Conservation (phyloP, 2,888 invertebrate genomes). For the Plutella xylostella region DNA sequence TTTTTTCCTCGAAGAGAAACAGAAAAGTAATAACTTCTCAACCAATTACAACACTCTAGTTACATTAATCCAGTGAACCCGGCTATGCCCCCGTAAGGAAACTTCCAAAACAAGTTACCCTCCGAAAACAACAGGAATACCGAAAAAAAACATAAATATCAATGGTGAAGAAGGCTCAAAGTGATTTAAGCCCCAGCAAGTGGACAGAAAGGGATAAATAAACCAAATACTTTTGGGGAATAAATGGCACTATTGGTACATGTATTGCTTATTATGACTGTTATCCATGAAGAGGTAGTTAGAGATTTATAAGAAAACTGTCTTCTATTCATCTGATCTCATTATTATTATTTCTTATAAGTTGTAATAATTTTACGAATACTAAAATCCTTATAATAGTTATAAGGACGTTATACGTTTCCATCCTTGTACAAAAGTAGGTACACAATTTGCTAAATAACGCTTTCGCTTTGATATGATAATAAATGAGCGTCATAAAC, state of each 20-base stretch:
- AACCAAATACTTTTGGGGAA: too few species aligned
- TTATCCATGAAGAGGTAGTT: too few species aligned
- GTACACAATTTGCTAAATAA: slow-evolving; percentile 47
- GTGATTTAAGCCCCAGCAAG: slow-evolving; percentile 31
- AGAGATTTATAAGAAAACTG: too few species aligned
- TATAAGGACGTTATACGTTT: too few species aligned
- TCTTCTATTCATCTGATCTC: too few species aligned
- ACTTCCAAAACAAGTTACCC: slow-evolving; percentile 53
- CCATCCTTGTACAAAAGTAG: slow-evolving; percentile 45
- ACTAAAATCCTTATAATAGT: neutral
- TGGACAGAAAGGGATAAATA: slow-evolving; percentile 17
- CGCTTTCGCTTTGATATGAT: slow-evolving; percentile 61
- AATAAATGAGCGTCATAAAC: slow-evolving; percentile 64
- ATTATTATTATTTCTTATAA: neutral
- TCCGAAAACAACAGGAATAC: slow-evolving; percentile 33
- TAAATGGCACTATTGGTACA: too few species aligned
- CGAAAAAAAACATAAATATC: slow-evolving; percentile 59
- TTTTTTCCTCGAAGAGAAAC: slow-evolving; percentile 49
- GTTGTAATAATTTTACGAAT: neutral
- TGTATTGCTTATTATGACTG: too few species aligned
- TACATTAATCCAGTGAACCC: slow-evolving; percentile 51
- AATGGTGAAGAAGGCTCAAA: slow-evolving; percentile 45
- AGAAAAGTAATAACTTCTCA: slow-evolving; percentile 54
- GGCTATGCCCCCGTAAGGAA: slow-evolving; percentile 44
- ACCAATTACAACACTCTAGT: slow-evolving; percentile 59